These are phyloP conservation scores for Orthonevra nobilis DNA, from an alignment of 2,888 invertebrate species.

Conservation along the genomic window DNA sequence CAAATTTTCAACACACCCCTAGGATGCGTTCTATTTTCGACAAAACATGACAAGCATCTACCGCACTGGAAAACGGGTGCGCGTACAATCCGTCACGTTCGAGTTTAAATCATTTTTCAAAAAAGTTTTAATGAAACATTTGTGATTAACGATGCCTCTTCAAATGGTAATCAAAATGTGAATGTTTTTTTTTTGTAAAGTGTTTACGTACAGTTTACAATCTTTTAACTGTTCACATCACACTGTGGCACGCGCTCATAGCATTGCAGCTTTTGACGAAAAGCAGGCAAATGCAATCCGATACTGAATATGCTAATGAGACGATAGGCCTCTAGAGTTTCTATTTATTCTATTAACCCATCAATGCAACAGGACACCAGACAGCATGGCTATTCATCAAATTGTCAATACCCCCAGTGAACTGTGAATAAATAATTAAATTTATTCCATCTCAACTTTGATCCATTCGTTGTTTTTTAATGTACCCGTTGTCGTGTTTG, in stretches of 20 bases:
- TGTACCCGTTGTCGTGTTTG: conserved; percentile 21
- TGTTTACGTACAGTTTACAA: no score
- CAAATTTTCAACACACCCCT: no score
- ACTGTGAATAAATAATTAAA: conserved; percentile 42
- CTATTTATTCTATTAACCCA: neutral
- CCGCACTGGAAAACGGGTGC: conserved; percentile 3
- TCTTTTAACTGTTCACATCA: no score
- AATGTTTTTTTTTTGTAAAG: no score
- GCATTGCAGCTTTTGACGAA: no score
- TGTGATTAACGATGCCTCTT: no score
- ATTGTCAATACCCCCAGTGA: conserved; percentile 41
- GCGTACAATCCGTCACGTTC: conserved; percentile 42
- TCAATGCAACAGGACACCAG: neutral
- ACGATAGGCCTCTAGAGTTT: conserved; percentile 15
- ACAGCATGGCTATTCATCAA: conserved; percentile 37
- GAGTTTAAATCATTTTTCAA: conserved; percentile 32
- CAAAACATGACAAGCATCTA: conserved; percentile 24
- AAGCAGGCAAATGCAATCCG: conserved; percentile 26
- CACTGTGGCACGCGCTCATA: no score
- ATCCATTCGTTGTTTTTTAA: neutral
- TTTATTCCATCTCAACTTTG: conserved; percentile 30
- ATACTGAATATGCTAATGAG: conserved; percentile 60
- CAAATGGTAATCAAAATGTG: no score
- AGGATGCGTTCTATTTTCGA: neutral
- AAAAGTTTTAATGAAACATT: no score